Conservation (phyloP, 2,113 vertebrate species). For the Camelus bactrianus region DNA sequence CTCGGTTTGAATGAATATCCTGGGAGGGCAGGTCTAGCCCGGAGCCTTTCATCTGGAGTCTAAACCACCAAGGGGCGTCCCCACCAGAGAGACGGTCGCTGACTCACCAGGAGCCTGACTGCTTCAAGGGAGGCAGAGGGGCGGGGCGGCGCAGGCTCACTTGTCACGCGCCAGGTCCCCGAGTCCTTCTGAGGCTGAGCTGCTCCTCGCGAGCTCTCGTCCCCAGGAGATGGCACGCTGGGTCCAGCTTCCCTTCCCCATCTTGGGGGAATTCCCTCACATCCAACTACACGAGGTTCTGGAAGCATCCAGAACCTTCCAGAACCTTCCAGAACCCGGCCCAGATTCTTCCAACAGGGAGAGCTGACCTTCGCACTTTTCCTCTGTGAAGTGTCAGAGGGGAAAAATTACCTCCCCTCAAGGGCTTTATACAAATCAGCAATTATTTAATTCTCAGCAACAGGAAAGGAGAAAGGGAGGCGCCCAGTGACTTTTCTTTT, state of each 20-base stretch:
- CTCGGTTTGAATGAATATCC: neutral
- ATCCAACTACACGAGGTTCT: rapidly evolving
- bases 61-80: neutral
- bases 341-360: neutral
- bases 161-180: too few relatives aligned
- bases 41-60: neutral
- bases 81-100: neutral
- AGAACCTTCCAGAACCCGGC: neutral
- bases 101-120: neutral
- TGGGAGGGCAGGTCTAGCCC: neutral
- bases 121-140: neutral
- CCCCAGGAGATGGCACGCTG: rapidly evolving
- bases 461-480: neutral
- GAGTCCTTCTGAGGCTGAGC: rapidly evolving
- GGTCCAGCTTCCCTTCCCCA: rapidly evolving
- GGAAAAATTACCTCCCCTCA: neutral
- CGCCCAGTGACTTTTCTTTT: rapidly evolving
- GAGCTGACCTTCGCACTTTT: rapidly evolving
- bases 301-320: neutral
- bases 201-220: neutral
- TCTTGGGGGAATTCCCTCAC: rapidly evolving
- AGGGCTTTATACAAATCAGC: neutral
- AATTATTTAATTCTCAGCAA: neutral
- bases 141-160: too few relatives aligned
- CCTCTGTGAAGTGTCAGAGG: neutral